These are phyloP conservation scores for Temnothorax longispinosus DNA, from an alignment of 1,140 invertebrate genomes.

Conservation along the genomic window DNA sequence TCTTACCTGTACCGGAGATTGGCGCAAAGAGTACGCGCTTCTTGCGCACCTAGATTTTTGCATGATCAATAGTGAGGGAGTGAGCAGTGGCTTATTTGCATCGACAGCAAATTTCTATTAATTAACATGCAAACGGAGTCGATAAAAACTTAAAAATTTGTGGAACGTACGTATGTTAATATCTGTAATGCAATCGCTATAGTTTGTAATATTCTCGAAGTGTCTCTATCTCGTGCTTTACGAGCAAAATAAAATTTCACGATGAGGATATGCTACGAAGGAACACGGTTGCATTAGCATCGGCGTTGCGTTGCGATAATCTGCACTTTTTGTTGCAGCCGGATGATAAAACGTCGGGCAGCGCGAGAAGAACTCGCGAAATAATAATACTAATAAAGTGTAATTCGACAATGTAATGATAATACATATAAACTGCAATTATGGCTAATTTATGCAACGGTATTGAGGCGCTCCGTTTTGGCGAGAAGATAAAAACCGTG, in stretches of 20 bases:
- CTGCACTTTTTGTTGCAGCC: conserved; percentile 5
- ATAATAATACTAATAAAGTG: conserved; percentile 52
- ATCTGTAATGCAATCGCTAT: neutral
- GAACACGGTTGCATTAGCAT: conserved; percentile 22
- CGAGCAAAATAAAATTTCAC: conserved; percentile 21
- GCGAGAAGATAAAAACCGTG: conserved; percentile 30
- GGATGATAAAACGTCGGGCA: conserved; percentile 2
- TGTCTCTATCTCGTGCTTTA: neutral
- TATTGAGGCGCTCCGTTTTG: neutral
- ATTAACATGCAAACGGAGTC: neutral
- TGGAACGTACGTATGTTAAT: neutral
- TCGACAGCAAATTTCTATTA: neutral
- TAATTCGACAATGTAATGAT: conserved; percentile 56
- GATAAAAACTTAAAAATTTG: neutral
- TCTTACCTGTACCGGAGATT: conserved; percentile 6
- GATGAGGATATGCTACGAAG: neutral
- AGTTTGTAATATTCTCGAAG: neutral
- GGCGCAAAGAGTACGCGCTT: neutral
- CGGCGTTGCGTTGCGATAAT: neutral
- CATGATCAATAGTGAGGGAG: neutral
- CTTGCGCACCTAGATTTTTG: neutral
- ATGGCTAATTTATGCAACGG: conserved; percentile 39
- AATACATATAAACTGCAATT: conserved; percentile 49
- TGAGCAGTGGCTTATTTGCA: neutral
- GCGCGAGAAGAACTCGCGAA: neutral